A percentile compares a stretch with the other conserved stretches of the same genome.
These are phyloP conservation scores for Montipora capricornis DNA, from an alignment of 64 coral and sea anemone genomes.

Conservation along the genomic window DNA sequence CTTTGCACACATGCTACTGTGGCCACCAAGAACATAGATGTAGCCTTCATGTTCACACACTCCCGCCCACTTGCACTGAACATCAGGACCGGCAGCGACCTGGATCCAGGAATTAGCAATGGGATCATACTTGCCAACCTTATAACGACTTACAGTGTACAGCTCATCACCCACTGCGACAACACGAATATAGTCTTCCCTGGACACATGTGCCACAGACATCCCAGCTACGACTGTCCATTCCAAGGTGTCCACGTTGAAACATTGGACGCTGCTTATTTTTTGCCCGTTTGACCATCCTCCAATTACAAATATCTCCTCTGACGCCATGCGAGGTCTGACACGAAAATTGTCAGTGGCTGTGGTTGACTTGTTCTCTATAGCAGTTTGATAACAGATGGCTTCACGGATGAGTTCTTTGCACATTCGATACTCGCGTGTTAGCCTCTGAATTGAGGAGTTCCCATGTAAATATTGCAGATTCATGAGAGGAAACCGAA, in stretches of 20 bases:
- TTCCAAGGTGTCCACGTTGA: constrained; percentile 97
- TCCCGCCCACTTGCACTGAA: constrained; percentile 99
- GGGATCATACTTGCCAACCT: constrained; percentile 98
- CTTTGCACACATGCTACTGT: constrained; percentile 98
- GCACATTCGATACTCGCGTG: constrained; percentile 80
- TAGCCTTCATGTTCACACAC: constrained; percentile 91
- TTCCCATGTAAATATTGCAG: constrained; percentile 79
- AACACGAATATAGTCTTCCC: constrained; percentile 96
- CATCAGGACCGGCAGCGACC: constrained; percentile 88
- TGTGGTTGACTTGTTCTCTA: constrained; percentile 55
- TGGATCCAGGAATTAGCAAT: constrained; percentile 93
- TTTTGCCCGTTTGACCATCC: constrained; percentile 99
- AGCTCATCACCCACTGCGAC: constrained; percentile 95
- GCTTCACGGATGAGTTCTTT: constrained; percentile 93
- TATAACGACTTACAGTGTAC: constrained; percentile 97
- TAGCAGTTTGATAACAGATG: constrained; percentile 81
- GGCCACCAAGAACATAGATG: constrained; percentile 96
- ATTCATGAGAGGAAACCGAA: constrained; percentile 96
- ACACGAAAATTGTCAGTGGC: constrained; percentile 85
- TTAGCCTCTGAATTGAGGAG: constrained; percentile 67
- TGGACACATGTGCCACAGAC: constrained; percentile 96
- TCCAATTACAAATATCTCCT: constrained; percentile 99
- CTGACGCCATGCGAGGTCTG: constrained; percentile 96
- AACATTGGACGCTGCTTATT: constrained; percentile 98
- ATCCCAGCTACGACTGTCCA: constrained; percentile 97